phyloP scores from a whole-genome alignment of 1,140 invertebrate genomes.

The Agrypnia vestita region DNA sequence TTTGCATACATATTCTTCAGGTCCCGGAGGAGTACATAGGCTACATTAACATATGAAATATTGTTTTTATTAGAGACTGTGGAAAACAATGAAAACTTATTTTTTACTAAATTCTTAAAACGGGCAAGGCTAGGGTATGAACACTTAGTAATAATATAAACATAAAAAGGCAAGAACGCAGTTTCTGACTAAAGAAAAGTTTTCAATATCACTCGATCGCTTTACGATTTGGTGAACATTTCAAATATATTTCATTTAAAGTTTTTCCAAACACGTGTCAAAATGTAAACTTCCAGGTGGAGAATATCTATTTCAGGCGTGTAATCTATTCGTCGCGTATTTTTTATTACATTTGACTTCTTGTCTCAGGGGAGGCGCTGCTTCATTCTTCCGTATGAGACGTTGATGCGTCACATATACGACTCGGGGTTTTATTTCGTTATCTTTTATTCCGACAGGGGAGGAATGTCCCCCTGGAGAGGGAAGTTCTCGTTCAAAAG shows the following conservation, averaged over 20 bases:
- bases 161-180: too few relatives aligned
- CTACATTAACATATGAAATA: too few relatives aligned
- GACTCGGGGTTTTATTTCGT: background rate
- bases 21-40: too few relatives aligned
- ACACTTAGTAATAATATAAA: too few relatives aligned
- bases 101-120: too few relatives aligned
- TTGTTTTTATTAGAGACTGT: too few relatives aligned
- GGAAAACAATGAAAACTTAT: too few relatives aligned
- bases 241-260: constrained; percentile 2
- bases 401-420: constrained; percentile 46
- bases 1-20: too few relatives aligned
- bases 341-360: constrained; percentile 43
- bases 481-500: background rate
- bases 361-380: constrained; percentile 7
- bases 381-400: constrained; percentile 23
- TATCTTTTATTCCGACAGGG: background rate
- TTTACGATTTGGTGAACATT: background rate
- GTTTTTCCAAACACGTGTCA: too few relatives aligned
- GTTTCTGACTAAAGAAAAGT: too few relatives aligned
- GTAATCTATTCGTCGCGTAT: constrained; percentile 15
- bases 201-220: too few relatives aligned
- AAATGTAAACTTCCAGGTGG: background rate
- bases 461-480: constrained; percentile 4
- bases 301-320: background rate
- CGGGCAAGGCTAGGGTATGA: too few relatives aligned